A percentile compares a stretch with the other conserved stretches of the same genome.
Conservation (phyloP, 2,888 invertebrate species). For the Gonocerus acuteangulatus region DNA sequence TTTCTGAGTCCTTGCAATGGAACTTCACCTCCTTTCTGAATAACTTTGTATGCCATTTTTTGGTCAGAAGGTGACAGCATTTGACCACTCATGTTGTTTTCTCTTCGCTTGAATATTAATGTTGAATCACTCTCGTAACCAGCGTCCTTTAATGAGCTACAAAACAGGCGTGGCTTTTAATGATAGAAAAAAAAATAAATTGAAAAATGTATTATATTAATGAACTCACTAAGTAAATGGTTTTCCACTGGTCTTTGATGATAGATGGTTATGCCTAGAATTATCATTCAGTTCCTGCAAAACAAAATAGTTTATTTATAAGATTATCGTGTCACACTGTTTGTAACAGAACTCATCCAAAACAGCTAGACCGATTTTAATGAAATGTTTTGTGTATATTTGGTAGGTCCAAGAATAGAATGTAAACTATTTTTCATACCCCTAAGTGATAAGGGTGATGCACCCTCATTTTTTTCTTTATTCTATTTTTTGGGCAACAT, state of each 20-base stretch:
- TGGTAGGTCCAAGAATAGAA: no score
- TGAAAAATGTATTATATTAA: neutral
- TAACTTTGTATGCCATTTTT: constrained; percentile 72
- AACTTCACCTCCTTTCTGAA: constrained; percentile 91
- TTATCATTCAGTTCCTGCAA: constrained; percentile 59
- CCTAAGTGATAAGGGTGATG: no score
- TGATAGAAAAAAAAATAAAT: neutral
- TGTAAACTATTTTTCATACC: no score
- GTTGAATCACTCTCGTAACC: constrained; percentile 90
- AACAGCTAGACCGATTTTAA: no score
- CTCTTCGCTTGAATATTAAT: constrained; percentile 70
- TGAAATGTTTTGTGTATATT: no score
- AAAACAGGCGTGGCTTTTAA: constrained; percentile 19
- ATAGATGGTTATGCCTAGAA: constrained; percentile 56
- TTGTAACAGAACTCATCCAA: no score
- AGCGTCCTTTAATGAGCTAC: constrained; percentile 76
- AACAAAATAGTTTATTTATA: constrained; percentile 35
- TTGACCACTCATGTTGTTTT: constrained; percentile 47
- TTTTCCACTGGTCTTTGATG: constrained; percentile 45
- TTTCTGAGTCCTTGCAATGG: constrained; percentile 87
- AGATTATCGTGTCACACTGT: no score
- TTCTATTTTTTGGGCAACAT: no score
- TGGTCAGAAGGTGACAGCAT: constrained; percentile 75
- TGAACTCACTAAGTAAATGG: constrained; percentile 73
- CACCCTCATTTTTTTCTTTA: no score